Evolutionary conservation across 1,140 invertebrate species (phyloP), one percentile per base, ranked within the genome.

Genomic region (Protaetia brevitarsis): DNA sequence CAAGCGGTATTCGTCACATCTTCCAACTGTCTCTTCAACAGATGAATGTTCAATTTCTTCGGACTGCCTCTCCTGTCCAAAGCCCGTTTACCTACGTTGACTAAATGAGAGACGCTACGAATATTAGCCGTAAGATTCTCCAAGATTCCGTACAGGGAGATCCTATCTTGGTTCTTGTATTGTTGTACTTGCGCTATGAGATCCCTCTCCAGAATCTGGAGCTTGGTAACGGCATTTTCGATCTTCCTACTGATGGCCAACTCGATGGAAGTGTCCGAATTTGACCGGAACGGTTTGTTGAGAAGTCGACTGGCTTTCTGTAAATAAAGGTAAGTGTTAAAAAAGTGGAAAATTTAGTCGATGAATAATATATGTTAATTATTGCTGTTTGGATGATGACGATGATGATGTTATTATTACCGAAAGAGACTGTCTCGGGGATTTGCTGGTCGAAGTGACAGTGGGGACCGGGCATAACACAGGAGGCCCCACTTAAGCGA

Each of bases 381-480:
- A n/a, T n/a, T n/a, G n/a, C n/a, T n/a, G n/a, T n/a, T n/a, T n/a
- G n/a, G n/a, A n/a, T n/a, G n/a, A n/a, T n/a, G n/a, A n/a, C n/a
- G n/a, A n/a, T n/a, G n/a, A n/a, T n/a, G n/a, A n/a, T n/a, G n/a
- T n/a, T n/a, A n/a, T n/a, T n/a, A n/a, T n/a, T n/a, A n/a, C 36
- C 31, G 31, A 59, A 68, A 64, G 34, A 41, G 61, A 26, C 21
- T 31, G 51, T 16, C 21, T 58, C 31, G 36, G 45, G 61, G 60
- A 30, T 10, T 23, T 29, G 13, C 7, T 59, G 8, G 10, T n/a
- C 10, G 10, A 59, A 8, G 10, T 7, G 29, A 16, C 10, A 29
- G 21, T n/a, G 7, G 31, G 62, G 27, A 21, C 23, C 27, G 28
- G 26, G 19, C 3, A 51, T 51, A 51, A 51, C 64, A n/a, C n/a